Evolutionary conservation across 1,140 invertebrate genomes (phyloP), one percentile per base, ranked within the genome.

Genomic region (Monochamus saltuarius): DNA sequence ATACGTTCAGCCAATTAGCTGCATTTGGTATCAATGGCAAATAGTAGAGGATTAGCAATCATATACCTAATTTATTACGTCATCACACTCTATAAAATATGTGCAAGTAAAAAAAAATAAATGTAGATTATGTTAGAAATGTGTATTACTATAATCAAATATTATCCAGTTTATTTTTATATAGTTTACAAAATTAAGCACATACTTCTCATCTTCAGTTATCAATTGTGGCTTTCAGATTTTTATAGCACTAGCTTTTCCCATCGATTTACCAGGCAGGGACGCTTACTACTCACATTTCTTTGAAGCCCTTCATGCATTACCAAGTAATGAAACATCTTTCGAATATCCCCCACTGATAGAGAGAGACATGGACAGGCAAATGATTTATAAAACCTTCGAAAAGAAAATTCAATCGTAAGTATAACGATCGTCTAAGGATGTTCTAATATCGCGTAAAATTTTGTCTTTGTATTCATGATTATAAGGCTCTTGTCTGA

Each of bases 211-310:
- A n/a, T 38, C 37, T n/a, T 38, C 7, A 38, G 37, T 8, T 38
- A 8, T 38, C 39, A 40, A 8, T 4, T 40, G 14, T 40, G 11
- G 14, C 7, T 40, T 68, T 38, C 38, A 72, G 71, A 19, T 73
- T 40, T 69, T 89, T 70, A 64, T 89, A 7, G 88, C 89, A 0
- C 78, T 89, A 35, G 86, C 88, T 0, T 79, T 90, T 36, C 89
- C 89, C 0, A 68, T 90, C 34, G 87, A 88, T 64, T 78, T 88
- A 38, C 85, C 86, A 1, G 81, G 83, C 64, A 85, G 82, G 65
- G 86, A 86, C 65, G 83, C 89, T 7, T 88, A 87, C 59, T 76
- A 89, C 39, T 88, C 88, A 0, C 89, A 87, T 64, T 89, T 89
- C 71, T 88, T 90, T 70, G 89, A 90, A 70, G 85, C 85, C 0